Base-by-base conservation (phyloP, 1,140 invertebrate genomes). In the Brachionus asplanchnoidis region DNA sequence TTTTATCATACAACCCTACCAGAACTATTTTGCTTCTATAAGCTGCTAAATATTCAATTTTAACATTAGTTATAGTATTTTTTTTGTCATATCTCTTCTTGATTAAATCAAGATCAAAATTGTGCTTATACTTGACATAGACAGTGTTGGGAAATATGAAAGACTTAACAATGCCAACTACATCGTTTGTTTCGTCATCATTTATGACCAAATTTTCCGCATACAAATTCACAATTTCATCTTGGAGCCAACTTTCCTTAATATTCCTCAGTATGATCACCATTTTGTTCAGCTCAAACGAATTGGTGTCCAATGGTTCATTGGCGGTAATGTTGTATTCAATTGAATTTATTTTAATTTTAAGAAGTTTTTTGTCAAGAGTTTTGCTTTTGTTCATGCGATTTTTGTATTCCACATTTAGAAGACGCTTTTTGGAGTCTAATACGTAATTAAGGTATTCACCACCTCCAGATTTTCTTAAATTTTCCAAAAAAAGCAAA, bases 131-230 rank as follows among this genome's bases (percentile, higher is more conserved):
- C 50, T 77, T 50, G 8, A 50, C 44, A 50, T 77, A 77, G 46
- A 77, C 40, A 46, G 73, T 77, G 11, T 50, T 50, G 4, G 17
- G 12, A n/a, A 77, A 77, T 46, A 77, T 26, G 0, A 17, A 50
- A 28, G 73, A 77, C 23, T 23, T 3, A 20, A 3, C 26, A 20
- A 77, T 77, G 2, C 3, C 17, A 6, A 14, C 11, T 14, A 77
- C n/a, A 23, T 77, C 73, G 28, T 77, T 77, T 1, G 40, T 53
- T 9, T 50, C 42, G 42, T 77, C 73, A 36, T 77, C 73, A 77
- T 77, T 77, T 20, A 77, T 4, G 8, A 77, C 73, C 20, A 77
- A 50, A 50, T 77, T 77, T 77, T 77, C 73, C 14, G 73, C 73
- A 77, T 77, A 77, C 6, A 77, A 26, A 23, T 50, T 73, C 32